Evolutionary conservation across 2,888 invertebrate genomes (phyloP), one percentile per base, ranked within the genome.

Genomic region (Phalangium opilio): DNA sequence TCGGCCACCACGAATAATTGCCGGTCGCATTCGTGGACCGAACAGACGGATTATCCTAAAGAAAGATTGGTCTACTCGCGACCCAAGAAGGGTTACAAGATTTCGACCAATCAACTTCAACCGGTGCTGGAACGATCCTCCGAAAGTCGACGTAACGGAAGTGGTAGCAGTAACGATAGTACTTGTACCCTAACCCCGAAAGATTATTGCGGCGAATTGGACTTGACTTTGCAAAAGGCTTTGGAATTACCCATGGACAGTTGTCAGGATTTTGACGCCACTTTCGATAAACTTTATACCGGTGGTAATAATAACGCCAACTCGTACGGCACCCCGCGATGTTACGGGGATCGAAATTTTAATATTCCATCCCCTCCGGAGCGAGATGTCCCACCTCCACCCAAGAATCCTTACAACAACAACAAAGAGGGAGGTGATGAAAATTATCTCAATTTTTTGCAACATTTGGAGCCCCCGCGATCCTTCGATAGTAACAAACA

Each of bases 351-450:
- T 59, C 65, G 66, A 55, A 77, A 79, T 58, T 79, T 78, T 65
- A 73, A 71, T 59, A 75, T 77, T 48, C 78, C 79, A 34, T 79
- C 79, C 18, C 79, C 79, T 14, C 79, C 79, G 1, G 79, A 79
- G 65, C 64, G 79, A 50, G 79, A 79, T 27, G 47, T 49, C 14
- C 46, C 53, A 12, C 49, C 57, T 58, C 32, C 33, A 3, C 12
- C 17, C 7, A 2, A 27, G 27, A 27, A 27, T 27, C 27, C 32
- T n/a, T n/a, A 19, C 17, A 19, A 41, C 10, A 61, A 35, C 60
- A 14, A 17, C 49, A 46, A 19, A 49, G 52, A 58, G 70, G 74
- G 57, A 49, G 48, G 27, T 10, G 43, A n/a, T 2, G 43, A 43
- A 55, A 51, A 43, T 58, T 79, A 79, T 61, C 76, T 76, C 55